phyloP scores from a whole-genome alignment of 2,797 vertebrate genomes.

The Peromyscus aztecus region DNA sequence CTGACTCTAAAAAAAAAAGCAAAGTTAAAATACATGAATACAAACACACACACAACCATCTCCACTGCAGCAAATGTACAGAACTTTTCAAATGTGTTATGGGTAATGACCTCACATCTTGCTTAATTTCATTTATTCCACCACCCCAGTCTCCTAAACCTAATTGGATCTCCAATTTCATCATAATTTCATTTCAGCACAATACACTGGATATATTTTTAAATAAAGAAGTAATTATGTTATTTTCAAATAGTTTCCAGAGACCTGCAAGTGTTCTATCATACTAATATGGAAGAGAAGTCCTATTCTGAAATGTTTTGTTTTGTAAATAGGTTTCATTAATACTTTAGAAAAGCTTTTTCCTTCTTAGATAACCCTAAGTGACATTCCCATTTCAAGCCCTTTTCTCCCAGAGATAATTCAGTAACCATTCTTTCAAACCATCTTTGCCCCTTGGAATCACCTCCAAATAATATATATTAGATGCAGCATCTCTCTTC shows the following conservation, averaged over 20 bases:
- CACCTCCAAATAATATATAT: background rate
- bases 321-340: slow-evolving; percentile 16
- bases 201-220: slow-evolving; percentile 20
- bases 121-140: slow-evolving; percentile 19
- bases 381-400: background rate
- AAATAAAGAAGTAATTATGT: slow-evolving; percentile 54
- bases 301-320: background rate
- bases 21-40: background rate
- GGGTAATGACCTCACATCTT: background rate
- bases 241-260: slow-evolving; percentile 37
- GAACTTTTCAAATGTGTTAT: background rate
- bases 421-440: slow-evolving; percentile 4
- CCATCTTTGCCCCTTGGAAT: background rate
- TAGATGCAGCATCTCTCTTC: background rate
- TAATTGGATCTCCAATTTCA: background rate
- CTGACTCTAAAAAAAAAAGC: background rate
- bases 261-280: background rate
- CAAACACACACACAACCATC: background rate
- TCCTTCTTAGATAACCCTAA: background rate
- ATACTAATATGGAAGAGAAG: background rate
- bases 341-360: background rate
- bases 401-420: background rate
- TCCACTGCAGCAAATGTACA: background rate
- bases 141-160: slow-evolving; percentile 44
- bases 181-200: slow-evolving; percentile 46